Conservation (phyloP, 1,140 invertebrate genomes). For the Carcinoscorpius rotundicauda region DNA sequence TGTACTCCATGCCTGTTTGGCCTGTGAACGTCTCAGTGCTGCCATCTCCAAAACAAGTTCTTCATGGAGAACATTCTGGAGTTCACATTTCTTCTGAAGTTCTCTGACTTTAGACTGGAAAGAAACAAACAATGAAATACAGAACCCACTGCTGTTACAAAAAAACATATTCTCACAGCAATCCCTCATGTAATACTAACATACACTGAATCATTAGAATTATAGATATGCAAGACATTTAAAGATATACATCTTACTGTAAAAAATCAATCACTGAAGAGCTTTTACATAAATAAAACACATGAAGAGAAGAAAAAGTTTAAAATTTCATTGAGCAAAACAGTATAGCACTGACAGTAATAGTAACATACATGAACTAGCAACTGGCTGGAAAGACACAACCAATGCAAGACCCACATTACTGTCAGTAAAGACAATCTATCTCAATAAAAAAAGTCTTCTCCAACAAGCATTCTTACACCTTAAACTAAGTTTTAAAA, state of each 20-base stretch:
- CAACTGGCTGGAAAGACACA: too few relatives aligned
- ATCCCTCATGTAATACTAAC: neutral
- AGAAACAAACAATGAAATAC: neutral
- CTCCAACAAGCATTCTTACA: too few relatives aligned
- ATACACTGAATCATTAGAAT: neutral
- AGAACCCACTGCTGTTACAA: neutral
- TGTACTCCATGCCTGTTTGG: slow-evolving; percentile 9
- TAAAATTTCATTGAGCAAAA: too few relatives aligned
- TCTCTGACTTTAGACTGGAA: slow-evolving; percentile 53
- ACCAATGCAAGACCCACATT: too few relatives aligned
- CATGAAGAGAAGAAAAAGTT: too few relatives aligned
- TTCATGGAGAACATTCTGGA: slow-evolving; percentile 78
- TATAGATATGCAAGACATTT: neutral
- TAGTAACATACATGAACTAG: too few relatives aligned
- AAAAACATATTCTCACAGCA: neutral
- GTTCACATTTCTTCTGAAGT: slow-evolving; percentile 41
- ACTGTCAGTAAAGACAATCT: too few relatives aligned
- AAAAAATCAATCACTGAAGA: neutral
- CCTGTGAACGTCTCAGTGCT: slow-evolving; percentile 32
- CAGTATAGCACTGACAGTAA: too few relatives aligned
- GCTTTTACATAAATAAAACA: neutral
- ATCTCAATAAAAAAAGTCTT: too few relatives aligned
- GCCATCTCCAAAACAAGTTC: slow-evolving; percentile 75
- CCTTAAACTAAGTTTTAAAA: too few relatives aligned
- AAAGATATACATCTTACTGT: neutral